phyloP scores from a whole-genome alignment of 2,797 vertebrate genomes.

The Rhinella marina region DNA sequence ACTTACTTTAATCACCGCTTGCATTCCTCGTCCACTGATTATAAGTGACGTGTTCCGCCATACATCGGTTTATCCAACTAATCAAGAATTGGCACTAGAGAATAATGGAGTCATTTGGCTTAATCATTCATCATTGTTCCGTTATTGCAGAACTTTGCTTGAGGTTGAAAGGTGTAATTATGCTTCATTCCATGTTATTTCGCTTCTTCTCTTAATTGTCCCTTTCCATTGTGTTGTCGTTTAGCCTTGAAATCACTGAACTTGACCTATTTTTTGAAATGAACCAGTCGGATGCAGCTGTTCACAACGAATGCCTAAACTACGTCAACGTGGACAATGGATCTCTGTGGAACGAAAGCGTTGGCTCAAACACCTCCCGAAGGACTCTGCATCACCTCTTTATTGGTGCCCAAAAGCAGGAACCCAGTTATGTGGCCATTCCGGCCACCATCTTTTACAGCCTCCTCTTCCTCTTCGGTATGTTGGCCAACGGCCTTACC shows the following conservation, averaged over 20 bases:
- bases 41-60: not conserved
- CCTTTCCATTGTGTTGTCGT: not conserved
- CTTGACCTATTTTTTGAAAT: slow-evolving; percentile 33
- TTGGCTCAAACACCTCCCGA: slow-evolving; percentile 66
- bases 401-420: slow-evolving; percentile 74
- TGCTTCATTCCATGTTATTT: not conserved
- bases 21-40: not conserved
- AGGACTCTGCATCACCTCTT: slow-evolving; percentile 71
- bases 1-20: not conserved
- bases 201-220: not conserved
- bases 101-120: not conserved
- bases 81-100: not conserved
- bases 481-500: slow-evolving; percentile 73
- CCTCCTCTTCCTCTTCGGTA: slow-evolving; percentile 76
- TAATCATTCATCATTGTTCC: slow-evolving; percentile 1
- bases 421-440: slow-evolving; percentile 73
- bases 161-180: slow-evolving; percentile 5
- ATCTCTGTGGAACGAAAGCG: slow-evolving; percentile 37
- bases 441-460: slow-evolving; percentile 80
- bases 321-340: slow-evolving; percentile 54
- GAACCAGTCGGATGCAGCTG: slow-evolving; percentile 52
- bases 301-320: slow-evolving; percentile 70
- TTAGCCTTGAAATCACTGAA: not conserved
- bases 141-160: not conserved
- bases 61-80: not conserved